A percentile compares a stretch with the other conserved stretches of the same genome.
Conservation (phyloP, 2,888 invertebrate genomes). For the Nymphalis polychloros region DNA sequence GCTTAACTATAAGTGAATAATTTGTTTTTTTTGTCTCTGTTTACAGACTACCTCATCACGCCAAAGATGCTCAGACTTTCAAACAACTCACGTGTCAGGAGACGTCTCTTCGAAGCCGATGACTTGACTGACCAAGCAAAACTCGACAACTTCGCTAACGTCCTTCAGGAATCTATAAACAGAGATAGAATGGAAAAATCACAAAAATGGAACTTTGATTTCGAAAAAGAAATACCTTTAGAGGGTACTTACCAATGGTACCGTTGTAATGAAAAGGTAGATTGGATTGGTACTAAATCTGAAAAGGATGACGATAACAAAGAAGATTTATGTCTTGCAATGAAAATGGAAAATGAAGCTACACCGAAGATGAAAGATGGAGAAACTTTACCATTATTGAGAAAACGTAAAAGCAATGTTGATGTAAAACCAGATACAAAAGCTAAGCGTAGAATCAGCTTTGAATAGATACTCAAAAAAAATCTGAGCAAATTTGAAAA, state of each 20-base stretch:
- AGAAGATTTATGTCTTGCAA: constrained; percentile 39
- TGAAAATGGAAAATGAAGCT: constrained; percentile 51
- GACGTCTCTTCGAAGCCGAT: constrained; percentile 64
- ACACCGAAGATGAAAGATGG: constrained; percentile 52
- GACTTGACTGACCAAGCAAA: constrained; percentile 54
- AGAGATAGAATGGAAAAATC: constrained; percentile 54
- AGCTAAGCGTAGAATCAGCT: constrained; percentile 55
- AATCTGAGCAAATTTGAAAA: background rate
- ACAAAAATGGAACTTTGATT: constrained; percentile 81
- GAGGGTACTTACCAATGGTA: constrained; percentile 77
- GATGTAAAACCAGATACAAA: constrained; percentile 39
- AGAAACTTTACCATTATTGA: constrained; percentile 40
- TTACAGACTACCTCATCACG: constrained; percentile 56
- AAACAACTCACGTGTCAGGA: constrained; percentile 55
- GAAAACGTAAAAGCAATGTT: constrained; percentile 39
- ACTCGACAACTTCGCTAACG: constrained; percentile 56
- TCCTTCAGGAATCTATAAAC: constrained; percentile 51
- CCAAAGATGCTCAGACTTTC: constrained; percentile 56
- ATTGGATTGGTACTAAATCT: constrained; percentile 50
- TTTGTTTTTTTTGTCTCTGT: constrained; percentile 37
- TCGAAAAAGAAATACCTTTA: constrained; percentile 68
- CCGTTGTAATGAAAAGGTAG: constrained; percentile 39
- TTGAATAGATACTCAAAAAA: constrained; percentile 41
- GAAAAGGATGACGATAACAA: constrained; percentile 36
- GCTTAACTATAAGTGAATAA: background rate